Percentiles rank a stretch among this genome's conserved stretches.
phyloP scores from a whole-genome alignment of 2,113 vertebrate genomes.

The Tricholaema leucomelas region DNA sequence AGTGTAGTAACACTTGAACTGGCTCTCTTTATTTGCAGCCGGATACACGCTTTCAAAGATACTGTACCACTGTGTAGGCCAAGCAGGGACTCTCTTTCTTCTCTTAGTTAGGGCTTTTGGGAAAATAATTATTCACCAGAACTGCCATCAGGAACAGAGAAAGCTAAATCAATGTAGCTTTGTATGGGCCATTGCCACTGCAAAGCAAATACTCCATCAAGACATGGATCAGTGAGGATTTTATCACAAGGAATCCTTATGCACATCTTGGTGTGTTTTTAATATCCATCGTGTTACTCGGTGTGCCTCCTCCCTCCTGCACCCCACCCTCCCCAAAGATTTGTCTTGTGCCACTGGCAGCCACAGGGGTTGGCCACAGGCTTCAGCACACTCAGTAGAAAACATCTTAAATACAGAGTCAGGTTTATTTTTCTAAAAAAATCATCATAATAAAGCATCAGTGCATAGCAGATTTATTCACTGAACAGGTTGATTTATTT shows the following conservation, averaged over 20 bases:
- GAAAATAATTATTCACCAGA: slow-evolving; percentile 63
- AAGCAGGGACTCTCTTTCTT: slow-evolving; percentile 52
- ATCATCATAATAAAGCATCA: slow-evolving; percentile 27
- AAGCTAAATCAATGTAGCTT: slow-evolving; percentile 61
- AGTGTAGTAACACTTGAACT: slow-evolving; percentile 47
- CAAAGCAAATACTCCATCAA: slow-evolving; percentile 69
- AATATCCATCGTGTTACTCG: slow-evolving; percentile 14
- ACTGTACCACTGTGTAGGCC: slow-evolving; percentile 52
- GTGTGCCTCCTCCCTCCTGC: background rate
- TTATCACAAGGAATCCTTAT: slow-evolving; percentile 43
- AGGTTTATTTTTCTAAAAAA: background rate
- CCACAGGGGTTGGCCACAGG: background rate
- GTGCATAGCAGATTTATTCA: slow-evolving; percentile 75
- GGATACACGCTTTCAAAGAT: slow-evolving; percentile 60
- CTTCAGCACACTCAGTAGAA: background rate
- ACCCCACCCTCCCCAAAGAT: slow-evolving; percentile 14
- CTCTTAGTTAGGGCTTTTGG: slow-evolving; percentile 51
- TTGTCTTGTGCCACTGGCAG: background rate
- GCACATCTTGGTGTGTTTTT: slow-evolving; percentile 43
- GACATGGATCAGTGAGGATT: slow-evolving; percentile 59
- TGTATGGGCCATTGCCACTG: slow-evolving; percentile 51
- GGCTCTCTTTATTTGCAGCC: slow-evolving; percentile 46
- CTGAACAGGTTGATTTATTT: slow-evolving; percentile 76
- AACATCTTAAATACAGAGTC: background rate
- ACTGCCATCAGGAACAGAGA: slow-evolving; percentile 50